A percentile compares a stretch with the other conserved stretches of the same genome.
Evolutionary conservation across 2,113 vertebrate species (phyloP).

Genomic region (Pipa parva): DNA sequence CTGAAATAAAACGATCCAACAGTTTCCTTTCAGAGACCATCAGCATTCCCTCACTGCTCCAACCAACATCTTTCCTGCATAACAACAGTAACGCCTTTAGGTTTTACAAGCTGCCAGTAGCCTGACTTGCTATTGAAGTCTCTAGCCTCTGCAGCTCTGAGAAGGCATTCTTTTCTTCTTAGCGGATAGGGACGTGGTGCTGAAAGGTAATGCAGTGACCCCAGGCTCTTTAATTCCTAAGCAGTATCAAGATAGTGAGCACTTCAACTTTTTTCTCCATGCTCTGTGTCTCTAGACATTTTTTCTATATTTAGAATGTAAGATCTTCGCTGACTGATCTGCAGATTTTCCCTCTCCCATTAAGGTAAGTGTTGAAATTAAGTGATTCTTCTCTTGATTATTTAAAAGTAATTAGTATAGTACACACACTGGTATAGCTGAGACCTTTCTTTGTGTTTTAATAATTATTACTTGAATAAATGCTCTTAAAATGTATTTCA

Average conservation of each 20-base stretch:
- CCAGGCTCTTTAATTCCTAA: background rate
- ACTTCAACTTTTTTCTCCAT: background rate
- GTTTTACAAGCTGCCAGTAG: background rate
- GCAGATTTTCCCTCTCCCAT: background rate
- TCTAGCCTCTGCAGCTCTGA: background rate
- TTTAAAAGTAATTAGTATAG: no score
- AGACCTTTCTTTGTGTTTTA: no score
- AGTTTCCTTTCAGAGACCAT: background rate
- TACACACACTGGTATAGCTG: no score
- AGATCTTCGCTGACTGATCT: background rate
- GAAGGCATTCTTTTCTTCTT: background rate
- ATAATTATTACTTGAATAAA: no score
- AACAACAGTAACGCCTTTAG: background rate
- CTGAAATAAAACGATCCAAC: background rate
- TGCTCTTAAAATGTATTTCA: no score
- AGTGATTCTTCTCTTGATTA: no score
- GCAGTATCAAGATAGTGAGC: background rate
- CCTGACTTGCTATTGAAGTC: background rate
- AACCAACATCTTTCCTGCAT: background rate
- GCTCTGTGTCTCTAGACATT: background rate
- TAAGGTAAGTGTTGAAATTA: background rate
- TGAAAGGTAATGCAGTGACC: background rate
- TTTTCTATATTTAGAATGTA: background rate
- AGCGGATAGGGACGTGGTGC: background rate
- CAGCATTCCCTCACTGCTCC: background rate